A percentile compares a stretch with the other conserved stretches of the same genome.
phyloP scores from a whole-genome alignment of 2,888 invertebrate genomes.

The Folsomia candida region DNA sequence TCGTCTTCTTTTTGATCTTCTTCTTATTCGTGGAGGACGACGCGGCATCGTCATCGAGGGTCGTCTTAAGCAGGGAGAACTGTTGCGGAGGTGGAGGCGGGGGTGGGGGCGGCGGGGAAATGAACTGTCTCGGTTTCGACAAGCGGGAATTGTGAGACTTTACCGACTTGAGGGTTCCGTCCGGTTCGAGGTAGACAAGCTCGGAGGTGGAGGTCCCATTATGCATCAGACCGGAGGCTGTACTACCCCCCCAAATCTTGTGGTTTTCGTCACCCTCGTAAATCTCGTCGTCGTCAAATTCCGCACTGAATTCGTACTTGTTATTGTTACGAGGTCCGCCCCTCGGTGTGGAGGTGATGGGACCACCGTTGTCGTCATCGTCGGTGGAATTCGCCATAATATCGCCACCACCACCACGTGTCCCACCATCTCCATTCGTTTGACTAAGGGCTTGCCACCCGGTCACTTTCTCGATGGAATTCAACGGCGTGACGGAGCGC shows the following conservation, averaged over 20 bases:
- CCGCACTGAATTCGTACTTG: conserved; percentile 50
- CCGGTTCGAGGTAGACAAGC: conserved; percentile 65
- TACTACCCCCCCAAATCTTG: conserved; percentile 81
- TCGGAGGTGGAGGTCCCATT: conserved; percentile 55
- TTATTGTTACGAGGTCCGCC: conserved; percentile 15
- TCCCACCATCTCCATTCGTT: conserved; percentile 24
- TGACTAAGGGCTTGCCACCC: conserved; percentile 61
- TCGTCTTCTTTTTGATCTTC: conserved; percentile 52
- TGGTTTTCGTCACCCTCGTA: conserved; percentile 91
- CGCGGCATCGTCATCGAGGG: conserved; percentile 60
- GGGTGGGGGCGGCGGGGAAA: conserved; percentile 74
- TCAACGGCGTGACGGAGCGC: conserved; percentile 51
- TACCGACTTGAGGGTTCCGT: conserved; percentile 60
- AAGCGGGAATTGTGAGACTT: conserved; percentile 54
- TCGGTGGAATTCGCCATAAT: conserved; percentile 56
- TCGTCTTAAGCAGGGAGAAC: conserved; percentile 54
- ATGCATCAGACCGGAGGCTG: conserved; percentile 60
- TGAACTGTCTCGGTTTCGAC: conserved; percentile 75
- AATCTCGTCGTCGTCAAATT: conserved; percentile 70
- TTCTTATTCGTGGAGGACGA: conserved; percentile 61
- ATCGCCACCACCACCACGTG: too few relatives aligned
- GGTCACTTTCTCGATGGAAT: conserved; percentile 57
- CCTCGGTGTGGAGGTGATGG: conserved; percentile 50
- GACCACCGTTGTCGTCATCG: conserved; percentile 53
- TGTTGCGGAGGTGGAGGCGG: conserved; percentile 70